Evolutionary conservation across 30 jellyfish, hydroid and myxozoan genomes (phyloP).

Genomic region (Aurelia aurita): DNA sequence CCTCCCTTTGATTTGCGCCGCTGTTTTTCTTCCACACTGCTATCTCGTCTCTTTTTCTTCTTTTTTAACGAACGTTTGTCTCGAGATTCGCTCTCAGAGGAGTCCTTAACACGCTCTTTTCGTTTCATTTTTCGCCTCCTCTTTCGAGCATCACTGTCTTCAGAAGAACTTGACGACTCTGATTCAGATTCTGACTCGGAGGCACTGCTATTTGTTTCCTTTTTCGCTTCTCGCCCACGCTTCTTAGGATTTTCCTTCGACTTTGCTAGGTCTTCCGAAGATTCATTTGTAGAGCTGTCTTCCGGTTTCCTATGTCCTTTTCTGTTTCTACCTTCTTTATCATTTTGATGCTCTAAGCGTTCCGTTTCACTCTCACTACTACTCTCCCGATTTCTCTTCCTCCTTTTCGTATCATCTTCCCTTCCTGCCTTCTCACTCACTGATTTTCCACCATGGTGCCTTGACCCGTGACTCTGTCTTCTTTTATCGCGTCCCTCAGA

Average conservation of each 20-base stretch:
- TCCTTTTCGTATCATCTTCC: not conserved
- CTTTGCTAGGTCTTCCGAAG: too few relatives aligned
- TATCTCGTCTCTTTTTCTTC: conserved; percentile 11
- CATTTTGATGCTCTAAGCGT: not conserved
- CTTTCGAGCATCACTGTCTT: conserved; percentile 4
- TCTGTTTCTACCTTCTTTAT: not conserved
- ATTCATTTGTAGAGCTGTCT: too few relatives aligned
- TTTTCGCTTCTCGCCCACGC: not conserved
- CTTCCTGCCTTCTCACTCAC: not conserved
- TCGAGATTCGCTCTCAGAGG: not conserved
- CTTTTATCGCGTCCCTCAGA: conserved; percentile 1
- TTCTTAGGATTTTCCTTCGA: too few relatives aligned
- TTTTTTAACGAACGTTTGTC: not conserved
- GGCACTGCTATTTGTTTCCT: not conserved
- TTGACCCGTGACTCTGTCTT: not conserved
- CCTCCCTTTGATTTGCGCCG: conserved; percentile 15
- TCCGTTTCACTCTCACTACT: conserved; percentile 14
- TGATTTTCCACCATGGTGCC: not conserved
- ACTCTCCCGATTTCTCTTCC: not conserved
- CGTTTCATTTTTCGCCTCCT: too few relatives aligned
- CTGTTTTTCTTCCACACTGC: conserved; percentile 1
- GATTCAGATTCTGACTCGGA: not conserved
- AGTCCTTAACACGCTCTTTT: too few relatives aligned
- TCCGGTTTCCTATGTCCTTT: not conserved
- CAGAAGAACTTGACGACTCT: conserved; percentile 21